Conservation (phyloP, 2,113 vertebrate genomes). For the Zeus faber region DNA sequence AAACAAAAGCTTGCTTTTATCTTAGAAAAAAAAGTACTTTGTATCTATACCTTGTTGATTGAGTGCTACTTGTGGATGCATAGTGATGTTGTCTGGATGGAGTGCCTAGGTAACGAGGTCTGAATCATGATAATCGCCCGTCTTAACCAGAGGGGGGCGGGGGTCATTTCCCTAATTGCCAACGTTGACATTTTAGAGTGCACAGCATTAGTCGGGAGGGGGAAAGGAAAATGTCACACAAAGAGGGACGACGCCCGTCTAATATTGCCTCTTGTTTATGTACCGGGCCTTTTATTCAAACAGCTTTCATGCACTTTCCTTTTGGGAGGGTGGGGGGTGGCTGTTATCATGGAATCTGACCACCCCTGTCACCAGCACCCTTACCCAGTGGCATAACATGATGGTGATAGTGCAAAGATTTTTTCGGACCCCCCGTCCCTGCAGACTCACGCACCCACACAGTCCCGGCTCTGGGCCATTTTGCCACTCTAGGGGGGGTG, state of each 20-base stretch:
- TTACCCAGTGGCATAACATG: too few species aligned
- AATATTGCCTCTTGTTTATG: background rate
- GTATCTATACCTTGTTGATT: background rate
- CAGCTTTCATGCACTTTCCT: background rate
- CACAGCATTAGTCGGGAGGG: background rate
- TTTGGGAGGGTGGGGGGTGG: too few species aligned
- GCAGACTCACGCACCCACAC: background rate
- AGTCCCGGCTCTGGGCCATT: background rate
- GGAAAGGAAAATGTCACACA: conserved; percentile 1
- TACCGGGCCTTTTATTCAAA: background rate
- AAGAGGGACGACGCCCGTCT: background rate
- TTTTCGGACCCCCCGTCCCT: background rate
- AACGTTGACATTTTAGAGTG: conserved; percentile 9
- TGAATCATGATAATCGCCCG: conserved; percentile 10
- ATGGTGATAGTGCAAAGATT: too few species aligned
- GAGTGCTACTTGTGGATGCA: background rate
- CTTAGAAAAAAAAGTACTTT: too few species aligned
- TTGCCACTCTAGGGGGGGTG: too few species aligned
- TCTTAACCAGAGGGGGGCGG: background rate
- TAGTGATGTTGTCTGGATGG: background rate
- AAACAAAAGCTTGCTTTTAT: too few species aligned
- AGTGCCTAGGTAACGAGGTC: conserved; percentile 6
- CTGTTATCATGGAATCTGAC: conserved; percentile 16
- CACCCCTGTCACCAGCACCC: too few species aligned
- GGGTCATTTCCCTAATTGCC: conserved; percentile 9